Evolutionary conservation across 1,140 invertebrate genomes (phyloP).

Genomic region (Fopius arisanus): DNA sequence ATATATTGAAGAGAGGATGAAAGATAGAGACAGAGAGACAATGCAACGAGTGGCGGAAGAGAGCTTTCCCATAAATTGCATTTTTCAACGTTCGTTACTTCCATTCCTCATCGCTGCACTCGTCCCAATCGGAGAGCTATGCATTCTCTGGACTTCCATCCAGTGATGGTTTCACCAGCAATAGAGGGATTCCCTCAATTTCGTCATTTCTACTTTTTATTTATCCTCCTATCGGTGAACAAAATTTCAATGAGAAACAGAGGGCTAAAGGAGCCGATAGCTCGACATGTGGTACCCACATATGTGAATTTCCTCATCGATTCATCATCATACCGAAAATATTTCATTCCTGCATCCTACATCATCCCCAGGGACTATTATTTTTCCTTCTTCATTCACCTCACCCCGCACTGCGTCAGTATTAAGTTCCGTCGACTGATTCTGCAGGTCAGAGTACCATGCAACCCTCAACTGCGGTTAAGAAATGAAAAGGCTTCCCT

Average conservation of each 20-base stretch:
- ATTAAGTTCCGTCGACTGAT: conserved; percentile 11
- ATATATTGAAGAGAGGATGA: conserved; percentile 7
- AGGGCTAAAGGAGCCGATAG: neutral
- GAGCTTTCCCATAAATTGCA: conserved; percentile 31
- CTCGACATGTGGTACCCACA: neutral
- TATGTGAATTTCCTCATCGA: neutral
- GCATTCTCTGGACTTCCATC: neutral
- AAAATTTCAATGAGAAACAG: neutral
- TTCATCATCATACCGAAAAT: neutral
- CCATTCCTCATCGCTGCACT: conserved; percentile 17
- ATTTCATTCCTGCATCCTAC: neutral
- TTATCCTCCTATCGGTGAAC: neutral
- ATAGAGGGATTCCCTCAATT: neutral
- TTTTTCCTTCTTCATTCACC: neutral
- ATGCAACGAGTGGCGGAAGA: conserved; percentile 24
- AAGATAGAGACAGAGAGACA: neutral
- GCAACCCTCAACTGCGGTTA: neutral
- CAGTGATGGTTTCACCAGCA: neutral
- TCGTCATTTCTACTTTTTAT: neutral
- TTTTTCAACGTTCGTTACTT: conserved; percentile 31
- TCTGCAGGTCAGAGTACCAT: neutral
- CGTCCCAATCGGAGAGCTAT: neutral
- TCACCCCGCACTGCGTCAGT: neutral
- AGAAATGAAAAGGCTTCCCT: conserved; percentile 25
- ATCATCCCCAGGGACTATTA: neutral